Percentiles rank a stretch among this genome's conserved stretches.
These are phyloP conservation scores for Hippocampus zosterae DNA, from an alignment of 2,113 vertebrate genomes.

Conservation along the genomic window DNA sequence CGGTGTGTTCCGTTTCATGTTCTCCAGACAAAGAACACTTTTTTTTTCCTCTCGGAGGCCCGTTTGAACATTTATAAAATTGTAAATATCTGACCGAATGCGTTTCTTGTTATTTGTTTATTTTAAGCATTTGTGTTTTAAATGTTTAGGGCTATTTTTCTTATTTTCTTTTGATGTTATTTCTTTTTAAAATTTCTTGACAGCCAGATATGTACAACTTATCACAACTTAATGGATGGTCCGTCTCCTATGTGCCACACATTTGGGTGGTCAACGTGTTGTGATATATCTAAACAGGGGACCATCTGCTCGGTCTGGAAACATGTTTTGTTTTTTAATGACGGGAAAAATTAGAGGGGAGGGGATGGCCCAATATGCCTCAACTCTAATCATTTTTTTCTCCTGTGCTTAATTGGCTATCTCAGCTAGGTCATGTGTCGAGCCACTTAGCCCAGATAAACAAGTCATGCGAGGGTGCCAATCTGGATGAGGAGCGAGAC, in stretches of 20 bases:
- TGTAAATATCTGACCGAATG: no score
- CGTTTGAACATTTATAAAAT: no score
- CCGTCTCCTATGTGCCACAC: conserved; percentile 5
- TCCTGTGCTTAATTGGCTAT: conserved; percentile 42
- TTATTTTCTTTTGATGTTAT: neutral
- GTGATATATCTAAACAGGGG: conserved; percentile 9
- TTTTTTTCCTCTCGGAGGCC: no score
- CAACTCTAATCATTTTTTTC: conserved; percentile 30
- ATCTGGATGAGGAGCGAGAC: conserved; percentile 49
- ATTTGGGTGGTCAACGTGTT: conserved; percentile 24
- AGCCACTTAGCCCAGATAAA: conserved; percentile 54
- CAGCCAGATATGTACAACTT: neutral
- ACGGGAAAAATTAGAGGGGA: neutral
- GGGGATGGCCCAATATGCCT: conserved; percentile 29
- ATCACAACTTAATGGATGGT: neutral
- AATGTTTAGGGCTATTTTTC: neutral
- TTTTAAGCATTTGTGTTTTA: no score
- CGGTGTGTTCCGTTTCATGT: no score
- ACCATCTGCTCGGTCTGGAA: conserved; percentile 18
- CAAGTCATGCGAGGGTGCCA: conserved; percentile 51
- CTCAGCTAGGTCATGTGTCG: conserved; percentile 39
- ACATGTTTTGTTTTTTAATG: conserved; percentile 13
- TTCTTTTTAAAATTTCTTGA: neutral
- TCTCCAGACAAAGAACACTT: no score
- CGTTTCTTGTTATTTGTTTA: no score